These are phyloP conservation scores for Bufo gargarizans DNA, from an alignment of 2,113 vertebrate species.

Conservation along the genomic window DNA sequence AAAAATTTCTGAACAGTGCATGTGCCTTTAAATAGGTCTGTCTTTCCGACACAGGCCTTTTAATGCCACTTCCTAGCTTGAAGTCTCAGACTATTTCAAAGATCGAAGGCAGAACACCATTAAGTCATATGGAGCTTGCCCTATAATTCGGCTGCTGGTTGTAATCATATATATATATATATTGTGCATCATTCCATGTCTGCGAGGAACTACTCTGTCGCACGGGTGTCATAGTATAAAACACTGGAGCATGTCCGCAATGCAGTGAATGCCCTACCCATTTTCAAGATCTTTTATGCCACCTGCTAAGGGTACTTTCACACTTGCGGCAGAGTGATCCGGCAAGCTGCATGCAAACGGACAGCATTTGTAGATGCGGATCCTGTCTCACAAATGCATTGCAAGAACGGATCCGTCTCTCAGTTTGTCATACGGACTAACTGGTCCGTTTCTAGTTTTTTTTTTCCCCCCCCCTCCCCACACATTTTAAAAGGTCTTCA, in stretches of 20 bases:
- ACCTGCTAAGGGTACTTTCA: background rate
- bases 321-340: no score
- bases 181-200: background rate
- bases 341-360: no score
- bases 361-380: no score
- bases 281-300: background rate
- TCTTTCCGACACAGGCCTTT: background rate
- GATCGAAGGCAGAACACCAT: background rate
- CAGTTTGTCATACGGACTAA: no score
- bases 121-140: background rate
- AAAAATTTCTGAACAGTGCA: background rate
- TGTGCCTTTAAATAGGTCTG: background rate
- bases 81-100: slow-evolving; percentile 3
- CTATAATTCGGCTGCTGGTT: background rate
- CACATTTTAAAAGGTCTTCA: no score
- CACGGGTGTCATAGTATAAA: background rate
- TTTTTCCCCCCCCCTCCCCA: no score
- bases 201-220: background rate
- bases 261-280: background rate
- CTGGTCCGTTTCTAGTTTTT: no score
- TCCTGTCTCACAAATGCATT: no score
- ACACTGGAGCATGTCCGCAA: slow-evolving; percentile 1
- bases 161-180: background rate
- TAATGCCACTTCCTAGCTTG: background rate
- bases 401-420: no score